Base-by-base conservation (phyloP, 2,888 invertebrate species). In the Ophioninae sp. region DNA sequence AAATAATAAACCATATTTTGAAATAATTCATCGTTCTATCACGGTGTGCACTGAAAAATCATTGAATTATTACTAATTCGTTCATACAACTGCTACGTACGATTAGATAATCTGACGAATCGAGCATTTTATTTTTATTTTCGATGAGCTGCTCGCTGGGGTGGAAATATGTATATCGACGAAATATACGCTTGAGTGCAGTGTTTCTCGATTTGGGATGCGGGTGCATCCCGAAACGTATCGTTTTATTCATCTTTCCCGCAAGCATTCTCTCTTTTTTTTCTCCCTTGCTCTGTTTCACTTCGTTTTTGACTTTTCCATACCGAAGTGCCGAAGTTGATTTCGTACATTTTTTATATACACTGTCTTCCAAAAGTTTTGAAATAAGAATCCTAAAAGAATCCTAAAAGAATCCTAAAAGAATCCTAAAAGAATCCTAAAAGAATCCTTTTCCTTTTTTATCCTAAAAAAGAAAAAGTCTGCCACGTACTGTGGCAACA, bases 221-320 rank as follows among this genome's bases (percentile, higher is more conserved):
- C 79, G 76, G 76, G 77, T 73, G 77, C 74, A 80, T 81, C 77
- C 74, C 59, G 63, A 68, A 63, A 69, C 80, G 75, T 74, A 78
- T 74, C 74, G 37, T 71, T 75, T 44, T 71, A 69, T 78, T 67
- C 74, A 23, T 73, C 67, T 64, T 37, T 22, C 64, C 39, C 59
- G n/a, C 37, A 51, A 23, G 56, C 61, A 22, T 59, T 41, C 41
- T 13, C 58, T 13, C 58, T 65, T 59, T 41, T 23, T 9, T 71
- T 51, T 71, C 22, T 41, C 41, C 30, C 30, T 58, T 63, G 44
- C 56, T 69, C 51, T 64, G 23, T 72, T 56, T 56, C 41, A 2
- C 39, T 64, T 23, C 23, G 63, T 69, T 37, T 64, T 69, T 64
- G 56, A 22, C 51, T 72, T 23, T 72, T 30, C n/a, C 13, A 37